Conservation (phyloP, 2,797 vertebrate species). For the Melanotaenia pygmaea region DNA sequence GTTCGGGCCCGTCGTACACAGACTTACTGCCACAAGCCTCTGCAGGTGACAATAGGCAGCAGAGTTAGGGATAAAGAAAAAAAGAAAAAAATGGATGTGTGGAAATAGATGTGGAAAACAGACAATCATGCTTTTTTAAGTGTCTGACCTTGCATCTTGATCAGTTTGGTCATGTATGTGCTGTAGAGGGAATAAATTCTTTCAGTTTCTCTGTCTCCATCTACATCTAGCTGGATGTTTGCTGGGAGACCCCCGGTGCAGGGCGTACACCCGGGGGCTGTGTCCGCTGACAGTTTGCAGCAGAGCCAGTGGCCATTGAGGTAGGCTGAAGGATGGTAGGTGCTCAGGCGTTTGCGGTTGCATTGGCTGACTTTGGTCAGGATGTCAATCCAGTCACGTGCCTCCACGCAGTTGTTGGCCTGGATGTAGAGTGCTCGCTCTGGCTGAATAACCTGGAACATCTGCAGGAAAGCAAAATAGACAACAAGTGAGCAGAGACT, state of each 20-base stretch:
- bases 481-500: background rate
- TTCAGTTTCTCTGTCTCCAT: conserved; percentile 96
- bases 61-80: conserved; percentile 15
- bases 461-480: conserved; percentile 77
- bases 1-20: conserved; percentile 95
- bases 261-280: conserved; percentile 90
- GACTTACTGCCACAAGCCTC: conserved; percentile 98
- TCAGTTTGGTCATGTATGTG: conserved; percentile 93
- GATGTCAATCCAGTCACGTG: conserved; percentile 97
- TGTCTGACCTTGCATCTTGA: conserved; percentile 96
- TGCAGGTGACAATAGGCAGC: conserved; percentile 41
- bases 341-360: conserved; percentile 95
- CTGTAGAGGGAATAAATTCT: conserved; percentile 96
- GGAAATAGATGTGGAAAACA: background rate
- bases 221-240: conserved; percentile 97
- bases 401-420: conserved; percentile 99
- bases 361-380: conserved; percentile 99
- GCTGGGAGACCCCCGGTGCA: conserved; percentile 97
- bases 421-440: conserved; percentile 97
- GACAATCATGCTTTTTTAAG: background rate
- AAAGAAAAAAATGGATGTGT: background rate
- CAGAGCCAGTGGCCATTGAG: conserved; percentile 99
- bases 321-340: conserved; percentile 97
- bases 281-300: conserved; percentile 91
- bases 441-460: conserved; percentile 99